Percentiles rank a stretch among this genome's conserved stretches.
phyloP scores from a whole-genome alignment of 2,888 invertebrate genomes.

The Leptopilina myrica region DNA sequence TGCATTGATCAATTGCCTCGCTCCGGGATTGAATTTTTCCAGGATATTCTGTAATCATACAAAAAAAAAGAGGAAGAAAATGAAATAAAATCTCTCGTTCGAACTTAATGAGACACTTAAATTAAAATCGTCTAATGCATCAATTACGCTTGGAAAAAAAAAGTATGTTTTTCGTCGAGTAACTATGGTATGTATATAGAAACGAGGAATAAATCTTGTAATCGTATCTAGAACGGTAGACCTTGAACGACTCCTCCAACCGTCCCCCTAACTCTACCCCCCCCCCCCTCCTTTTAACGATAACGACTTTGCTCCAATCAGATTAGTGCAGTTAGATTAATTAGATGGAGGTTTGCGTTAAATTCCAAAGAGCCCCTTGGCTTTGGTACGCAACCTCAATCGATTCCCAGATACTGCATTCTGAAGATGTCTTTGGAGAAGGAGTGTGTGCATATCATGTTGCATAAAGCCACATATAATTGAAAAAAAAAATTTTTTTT shows the following conservation, averaged over 20 bases:
- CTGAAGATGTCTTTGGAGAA: conserved; percentile 18
- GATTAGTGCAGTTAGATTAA: conserved; percentile 56
- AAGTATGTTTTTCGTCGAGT: conserved; percentile 18
- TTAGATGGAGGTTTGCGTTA: conserved; percentile 51
- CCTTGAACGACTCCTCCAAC: conserved; percentile 38
- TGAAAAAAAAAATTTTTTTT: too few species aligned
- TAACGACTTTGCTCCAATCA: conserved; percentile 51
- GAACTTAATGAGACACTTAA: conserved; percentile 36
- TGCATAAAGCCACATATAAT: conserved; percentile 19
- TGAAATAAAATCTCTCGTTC: background rate
- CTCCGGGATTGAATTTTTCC: conserved; percentile 97
- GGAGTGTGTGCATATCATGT: conserved; percentile 8
- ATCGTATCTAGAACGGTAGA: conserved; percentile 49
- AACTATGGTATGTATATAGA: background rate
- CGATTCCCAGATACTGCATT: conserved; percentile 36
- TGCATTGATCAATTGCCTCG: conserved; percentile 94
- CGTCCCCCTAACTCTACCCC: too few species aligned
- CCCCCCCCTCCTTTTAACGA: conserved; percentile 41
- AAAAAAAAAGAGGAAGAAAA: conserved; percentile 59
- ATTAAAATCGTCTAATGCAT: conserved; percentile 35
- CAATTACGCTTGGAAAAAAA: background rate
- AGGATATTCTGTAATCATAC: conserved; percentile 91
- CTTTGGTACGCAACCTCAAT: conserved; percentile 27
- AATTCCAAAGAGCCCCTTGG: conserved; percentile 48
- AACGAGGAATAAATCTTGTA: conserved; percentile 43